Evolutionary conservation across 23 tunicate genomes (phyloP), one percentile per base, ranked within the genome.

Genomic region (Pegea sp.): DNA sequence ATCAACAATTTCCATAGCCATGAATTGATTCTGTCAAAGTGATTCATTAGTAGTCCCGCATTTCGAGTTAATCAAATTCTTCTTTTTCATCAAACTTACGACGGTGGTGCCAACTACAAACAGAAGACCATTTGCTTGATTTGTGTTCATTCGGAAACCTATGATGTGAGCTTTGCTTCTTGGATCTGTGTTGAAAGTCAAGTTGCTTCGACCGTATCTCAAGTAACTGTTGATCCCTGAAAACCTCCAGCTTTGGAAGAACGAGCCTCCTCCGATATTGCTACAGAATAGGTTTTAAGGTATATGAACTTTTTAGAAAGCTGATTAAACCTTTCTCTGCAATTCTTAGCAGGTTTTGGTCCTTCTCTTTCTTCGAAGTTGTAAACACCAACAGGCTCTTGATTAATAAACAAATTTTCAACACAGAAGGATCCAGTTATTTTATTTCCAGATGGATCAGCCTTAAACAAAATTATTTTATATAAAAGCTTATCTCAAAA

Each of bases 221-320:
- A 79, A 38, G 73, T 79, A 79, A 33, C 78, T 70, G 58, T 77
- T 74, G 6, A 59, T 57, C 2, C 93, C 93, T 22, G 70, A 65
- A 74, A 79, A 79, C 19, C 73, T 49, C 93, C 93, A 79, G 28
- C 24, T 26, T 62, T 26, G 52, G 24, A 29, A 55, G 5, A 31
- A 25, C 19, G 59, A 28, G 31, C 11, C 11, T 38, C 46, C 46
- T 38, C 16, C 16, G 16, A 38, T 38, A 38, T 38, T 38, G 11
- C 16, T 8, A 38, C 46, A 38, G 11, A 16, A 38, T 8, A 38
- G 46, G 11, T 38, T 38, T 8, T 8, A 38, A 11, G 11, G 11
- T 38, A 38, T 8, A 16, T 38, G 46, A 8, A 38, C 16, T 11
- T 38, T 11, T 38, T 38, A 8, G 16, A 38, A 16, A 38, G 46